Evolutionary conservation across 2,888 invertebrate species (phyloP), one percentile per base, ranked within the genome.

Genomic region (Cecidostiba fungosa): DNA sequence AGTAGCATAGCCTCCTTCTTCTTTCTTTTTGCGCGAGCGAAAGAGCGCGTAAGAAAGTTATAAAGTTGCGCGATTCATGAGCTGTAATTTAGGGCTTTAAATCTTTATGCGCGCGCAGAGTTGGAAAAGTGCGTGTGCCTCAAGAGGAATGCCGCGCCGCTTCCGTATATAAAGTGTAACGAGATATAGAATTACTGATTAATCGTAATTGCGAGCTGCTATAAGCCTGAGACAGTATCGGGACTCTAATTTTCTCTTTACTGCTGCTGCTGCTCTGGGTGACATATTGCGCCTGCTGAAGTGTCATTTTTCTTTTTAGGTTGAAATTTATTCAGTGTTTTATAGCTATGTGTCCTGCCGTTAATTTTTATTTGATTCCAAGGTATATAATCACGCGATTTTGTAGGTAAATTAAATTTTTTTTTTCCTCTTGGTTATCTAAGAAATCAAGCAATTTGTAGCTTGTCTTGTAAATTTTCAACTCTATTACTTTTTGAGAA

Each of bases 131-230:
- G 66, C 26, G 36, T 10, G 43, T 32, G 32, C 32, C 54, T 1
- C 26, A 26, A 14, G 66, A 26, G 66, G 66, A 66, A 66, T 66
- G 29, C 54, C 23, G 54, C 23, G 23, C 54, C 8, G 54, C 76
- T 43, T 19, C 76, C 47, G 29, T 50, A 72, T 32, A 32, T 70
- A 70, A 70, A 39, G 39, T 72, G 36, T 39, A 36, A 72, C 72
- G 72, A 72, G 39, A 36, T 36, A 32, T 39, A n/a, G 72, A 72
- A 39, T 39, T 72, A 72, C 72, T 23, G 36, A 43, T 47, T 73
- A 59, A 59, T 50, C 19, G 50, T 19, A 50, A 93, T 26, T 36
- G 50, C 54, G 26, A 29, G 76, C 19, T 43, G 47, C 29, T 26
- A 10, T 43, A 43, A 43, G 43, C 23, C 3, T 12, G 8, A 14